Percentiles rank a stretch among this genome's conserved stretches.
These are phyloP conservation scores for Flexamia atlantica DNA, from an alignment of 2,888 invertebrate genomes.

Conservation along the genomic window DNA sequence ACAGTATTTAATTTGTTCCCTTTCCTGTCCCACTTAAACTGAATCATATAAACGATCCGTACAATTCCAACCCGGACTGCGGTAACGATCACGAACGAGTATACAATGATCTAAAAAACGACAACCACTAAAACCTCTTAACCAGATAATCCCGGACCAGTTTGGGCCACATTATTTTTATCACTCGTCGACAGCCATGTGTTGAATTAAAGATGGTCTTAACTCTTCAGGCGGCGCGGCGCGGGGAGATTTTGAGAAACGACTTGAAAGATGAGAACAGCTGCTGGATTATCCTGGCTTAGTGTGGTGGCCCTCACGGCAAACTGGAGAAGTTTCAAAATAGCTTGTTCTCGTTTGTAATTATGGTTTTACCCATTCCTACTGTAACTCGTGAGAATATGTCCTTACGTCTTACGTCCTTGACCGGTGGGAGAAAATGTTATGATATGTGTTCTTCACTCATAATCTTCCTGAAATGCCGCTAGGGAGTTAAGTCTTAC, in stretches of 20 bases:
- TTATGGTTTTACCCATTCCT: no score
- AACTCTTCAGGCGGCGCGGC: constrained; percentile 5
- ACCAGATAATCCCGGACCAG: constrained; percentile 24
- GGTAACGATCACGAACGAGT: neutral
- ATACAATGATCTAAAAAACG: constrained; percentile 8
- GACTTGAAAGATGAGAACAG: constrained; percentile 38
- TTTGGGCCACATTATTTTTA: constrained; percentile 37
- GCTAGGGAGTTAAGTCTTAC: no score
- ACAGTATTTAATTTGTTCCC: neutral
- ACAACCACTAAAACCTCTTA: neutral
- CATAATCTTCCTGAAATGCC: no score
- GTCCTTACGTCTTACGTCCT: no score
- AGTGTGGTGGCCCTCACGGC: neutral
- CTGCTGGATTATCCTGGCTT: constrained; percentile 27
- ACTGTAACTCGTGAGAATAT: no score
- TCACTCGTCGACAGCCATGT: constrained; percentile 39
- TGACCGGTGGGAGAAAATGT: no score
- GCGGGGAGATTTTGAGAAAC: constrained; percentile 32
- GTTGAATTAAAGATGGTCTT: constrained; percentile 43
- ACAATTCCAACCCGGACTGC: neutral
- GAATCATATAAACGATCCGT: neutral
- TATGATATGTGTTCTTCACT: no score
- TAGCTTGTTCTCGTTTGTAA: neutral
- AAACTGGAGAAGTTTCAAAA: neutral
- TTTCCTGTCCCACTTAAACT: neutral